phyloP scores from a whole-genome alignment of 1,140 invertebrate species.

The Lineus longissimus region DNA sequence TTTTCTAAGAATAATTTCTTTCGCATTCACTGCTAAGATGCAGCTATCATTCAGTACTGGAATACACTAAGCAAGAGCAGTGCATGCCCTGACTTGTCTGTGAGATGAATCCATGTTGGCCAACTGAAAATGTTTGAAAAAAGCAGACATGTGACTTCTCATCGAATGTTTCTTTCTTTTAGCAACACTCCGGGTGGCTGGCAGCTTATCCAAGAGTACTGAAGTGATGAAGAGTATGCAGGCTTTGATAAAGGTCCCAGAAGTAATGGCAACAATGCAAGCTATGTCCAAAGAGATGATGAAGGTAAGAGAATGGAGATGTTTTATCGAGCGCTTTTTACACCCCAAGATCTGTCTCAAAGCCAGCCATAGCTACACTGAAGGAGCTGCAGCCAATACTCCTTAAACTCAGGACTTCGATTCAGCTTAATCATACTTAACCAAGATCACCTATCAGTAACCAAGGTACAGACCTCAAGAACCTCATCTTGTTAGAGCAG shows the following conservation, averaged over 20 bases:
- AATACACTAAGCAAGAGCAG: not conserved
- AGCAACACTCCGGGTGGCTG: conserved; percentile 84
- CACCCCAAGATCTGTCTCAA: not conserved
- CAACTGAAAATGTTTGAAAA: not conserved
- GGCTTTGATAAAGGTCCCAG: conserved; percentile 79
- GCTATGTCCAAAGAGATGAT: conserved; percentile 99
- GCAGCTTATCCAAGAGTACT: conserved; percentile 85
- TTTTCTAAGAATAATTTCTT: not conserved
- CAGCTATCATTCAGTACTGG: not conserved
- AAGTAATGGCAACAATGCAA: conserved; percentile 92
- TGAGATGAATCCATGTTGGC: not conserved
- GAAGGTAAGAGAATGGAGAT: conserved; percentile 57
- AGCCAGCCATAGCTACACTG: not conserved
- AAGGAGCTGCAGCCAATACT: not conserved
- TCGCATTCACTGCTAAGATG: not conserved
- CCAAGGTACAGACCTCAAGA: too few relatives aligned
- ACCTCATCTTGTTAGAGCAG: too few relatives aligned
- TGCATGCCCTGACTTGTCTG: not conserved
- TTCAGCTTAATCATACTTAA: not conserved
- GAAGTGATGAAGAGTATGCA: conserved; percentile 98
- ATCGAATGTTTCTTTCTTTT: conserved; percentile 23
- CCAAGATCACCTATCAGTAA: too few relatives aligned
- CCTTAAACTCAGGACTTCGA: not conserved
- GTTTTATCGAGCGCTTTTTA: not conserved
- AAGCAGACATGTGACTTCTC: not conserved